phyloP scores from a whole-genome alignment of 92 coral and sea anemone species.

The Actinostola sp. region DNA sequence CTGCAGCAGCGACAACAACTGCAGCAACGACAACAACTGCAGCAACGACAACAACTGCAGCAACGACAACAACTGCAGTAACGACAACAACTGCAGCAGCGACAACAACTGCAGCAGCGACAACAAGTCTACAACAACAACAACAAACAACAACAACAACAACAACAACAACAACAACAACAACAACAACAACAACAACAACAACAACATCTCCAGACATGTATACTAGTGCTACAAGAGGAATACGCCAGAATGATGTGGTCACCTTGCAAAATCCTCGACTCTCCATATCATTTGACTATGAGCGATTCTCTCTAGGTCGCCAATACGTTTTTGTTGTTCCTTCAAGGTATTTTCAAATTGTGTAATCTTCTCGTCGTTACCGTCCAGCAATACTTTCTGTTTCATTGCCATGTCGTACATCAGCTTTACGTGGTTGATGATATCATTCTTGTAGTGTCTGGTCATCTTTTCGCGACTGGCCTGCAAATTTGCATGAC shows the following conservation, averaged over 20 bases:
- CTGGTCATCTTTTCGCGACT: conserved; percentile 60
- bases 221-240: not conserved
- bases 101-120: no score
- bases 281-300: conserved; percentile 78
- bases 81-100: no score
- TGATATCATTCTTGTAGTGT: conserved; percentile 43
- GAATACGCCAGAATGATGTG: not conserved
- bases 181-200: no score
- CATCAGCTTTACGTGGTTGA: conserved; percentile 44
- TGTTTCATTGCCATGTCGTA: conserved; percentile 53
- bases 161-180: no score
- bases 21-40: no score
- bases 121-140: no score
- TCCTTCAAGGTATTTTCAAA: conserved; percentile 39
- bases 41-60: no score
- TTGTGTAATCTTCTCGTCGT: conserved; percentile 32
- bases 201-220: no score
- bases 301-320: conserved; percentile 74
- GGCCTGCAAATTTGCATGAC: conserved; percentile 18
- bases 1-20: no score
- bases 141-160: no score
- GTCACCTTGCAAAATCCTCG: conserved; percentile 59
- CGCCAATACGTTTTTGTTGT: conserved; percentile 63
- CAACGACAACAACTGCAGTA: no score
- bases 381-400: conserved; percentile 29